These are phyloP conservation scores for Actinia equina DNA, from an alignment of 64 coral and sea anemone species.

Conservation along the genomic window DNA sequence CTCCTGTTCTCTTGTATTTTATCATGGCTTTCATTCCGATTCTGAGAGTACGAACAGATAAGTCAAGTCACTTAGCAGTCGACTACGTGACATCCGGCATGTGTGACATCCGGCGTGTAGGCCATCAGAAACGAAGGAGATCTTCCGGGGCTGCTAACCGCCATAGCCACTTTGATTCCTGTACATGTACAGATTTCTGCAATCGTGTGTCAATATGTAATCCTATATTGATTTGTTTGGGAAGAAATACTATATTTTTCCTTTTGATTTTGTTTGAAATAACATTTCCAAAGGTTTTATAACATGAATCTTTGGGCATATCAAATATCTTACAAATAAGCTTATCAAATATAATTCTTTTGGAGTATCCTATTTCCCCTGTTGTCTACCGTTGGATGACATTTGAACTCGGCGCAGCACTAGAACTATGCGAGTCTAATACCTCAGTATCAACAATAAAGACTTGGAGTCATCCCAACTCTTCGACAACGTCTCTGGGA, in stretches of 20 bases:
- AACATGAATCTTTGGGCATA: neutral
- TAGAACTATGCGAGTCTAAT: neutral
- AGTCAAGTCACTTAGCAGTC: neutral
- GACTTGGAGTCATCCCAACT: conserved; percentile 5
- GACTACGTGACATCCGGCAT: neutral
- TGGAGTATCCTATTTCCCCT: conserved; percentile 18
- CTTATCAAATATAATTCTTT: conserved; percentile 12
- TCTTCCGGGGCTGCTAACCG: neutral
- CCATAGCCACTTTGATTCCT: neutral
- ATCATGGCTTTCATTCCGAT: neutral
- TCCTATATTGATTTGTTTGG: neutral
- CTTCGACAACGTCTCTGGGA: neutral
- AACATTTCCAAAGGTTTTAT: neutral
- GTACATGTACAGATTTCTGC: conserved; percentile 2
- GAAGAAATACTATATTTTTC: neutral
- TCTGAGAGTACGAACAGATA: neutral
- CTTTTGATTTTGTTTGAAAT: neutral
- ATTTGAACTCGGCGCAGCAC: conserved; percentile 1
- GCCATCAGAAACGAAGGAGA: neutral
- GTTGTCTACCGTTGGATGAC: conserved; percentile 20
- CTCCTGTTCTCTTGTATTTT: neutral
- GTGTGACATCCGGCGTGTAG: neutral
- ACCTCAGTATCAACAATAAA: conserved; percentile 16
- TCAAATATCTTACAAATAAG: conserved; percentile 14
- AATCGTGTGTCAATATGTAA: neutral